phyloP scores from a whole-genome alignment of 2,888 invertebrate genomes.

The Ophion obscuratus region DNA sequence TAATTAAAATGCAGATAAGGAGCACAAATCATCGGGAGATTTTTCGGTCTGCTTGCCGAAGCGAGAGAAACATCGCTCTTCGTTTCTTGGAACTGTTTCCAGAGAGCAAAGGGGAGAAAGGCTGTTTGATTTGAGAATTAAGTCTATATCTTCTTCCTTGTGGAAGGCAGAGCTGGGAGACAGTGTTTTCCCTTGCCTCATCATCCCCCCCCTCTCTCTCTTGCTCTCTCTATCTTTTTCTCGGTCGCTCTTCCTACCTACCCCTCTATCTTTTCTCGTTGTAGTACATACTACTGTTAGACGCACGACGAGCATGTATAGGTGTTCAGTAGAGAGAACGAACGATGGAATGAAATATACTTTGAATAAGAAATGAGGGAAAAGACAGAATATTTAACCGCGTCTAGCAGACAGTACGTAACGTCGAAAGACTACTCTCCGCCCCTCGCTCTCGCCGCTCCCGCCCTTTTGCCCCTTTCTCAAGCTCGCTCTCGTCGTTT shows the following conservation, averaged over 20 bases:
- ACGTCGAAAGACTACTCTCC: constrained; percentile 57
- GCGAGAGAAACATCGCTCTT: constrained; percentile 52
- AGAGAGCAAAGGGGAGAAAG: constrained; percentile 39
- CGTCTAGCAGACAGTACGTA: constrained; percentile 65
- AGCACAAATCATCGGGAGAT: constrained; percentile 82
- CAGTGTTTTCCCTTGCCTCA: constrained; percentile 61
- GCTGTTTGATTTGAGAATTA: constrained; percentile 47
- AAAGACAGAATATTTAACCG: constrained; percentile 77
- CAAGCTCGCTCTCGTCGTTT: constrained; percentile 44
- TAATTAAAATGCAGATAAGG: constrained; percentile 84
- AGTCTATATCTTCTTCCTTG: constrained; percentile 49
- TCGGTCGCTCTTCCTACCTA: constrained; percentile 47
- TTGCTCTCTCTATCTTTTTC: constrained; percentile 30
- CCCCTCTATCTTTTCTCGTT: constrained; percentile 39
- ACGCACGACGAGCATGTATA: constrained; percentile 74
- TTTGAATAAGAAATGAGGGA: constrained; percentile 81
- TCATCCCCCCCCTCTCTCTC: neutral
- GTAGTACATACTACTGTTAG: constrained; percentile 48
- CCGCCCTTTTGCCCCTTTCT: constrained; percentile 3
- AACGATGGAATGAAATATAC: constrained; percentile 81
- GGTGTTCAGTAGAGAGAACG: constrained; percentile 71
- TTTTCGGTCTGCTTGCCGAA: constrained; percentile 75
- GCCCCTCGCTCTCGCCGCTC: neutral
- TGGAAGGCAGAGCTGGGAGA: constrained; percentile 45
- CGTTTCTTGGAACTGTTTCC: constrained; percentile 29